These are phyloP conservation scores for Sturmia bella DNA, from an alignment of 2,888 invertebrate genomes.

Conservation along the genomic window DNA sequence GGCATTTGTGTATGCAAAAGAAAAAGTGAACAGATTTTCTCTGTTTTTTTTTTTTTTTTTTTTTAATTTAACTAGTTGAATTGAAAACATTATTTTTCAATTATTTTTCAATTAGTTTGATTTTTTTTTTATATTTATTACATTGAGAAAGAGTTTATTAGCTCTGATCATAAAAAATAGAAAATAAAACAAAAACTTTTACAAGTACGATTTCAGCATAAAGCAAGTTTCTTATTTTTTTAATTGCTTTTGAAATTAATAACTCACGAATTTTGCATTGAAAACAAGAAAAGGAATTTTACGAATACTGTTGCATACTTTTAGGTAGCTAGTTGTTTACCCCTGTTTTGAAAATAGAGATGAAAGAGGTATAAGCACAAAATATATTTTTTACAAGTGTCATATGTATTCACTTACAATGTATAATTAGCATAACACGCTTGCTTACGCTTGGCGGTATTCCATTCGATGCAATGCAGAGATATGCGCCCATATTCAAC, in stretches of 20 bases:
- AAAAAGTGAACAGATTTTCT: background rate
- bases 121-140: background rate
- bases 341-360: slow-evolving; percentile 16
- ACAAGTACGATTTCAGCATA: too few relatives aligned
- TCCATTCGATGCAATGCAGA: slow-evolving; percentile 92
- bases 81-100: slow-evolving; percentile 22
- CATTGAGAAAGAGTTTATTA: too few relatives aligned
- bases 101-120: background rate
- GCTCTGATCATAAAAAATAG: too few relatives aligned
- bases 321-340: slow-evolving; percentile 5
- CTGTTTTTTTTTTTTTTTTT: background rate
- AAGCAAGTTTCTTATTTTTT: too few relatives aligned
- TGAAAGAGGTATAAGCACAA: background rate
- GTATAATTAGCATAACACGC: slow-evolving; percentile 90
- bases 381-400: too few relatives aligned
- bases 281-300: background rate
- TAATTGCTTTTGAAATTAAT: too few relatives aligned
- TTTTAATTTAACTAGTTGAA: too few relatives aligned
- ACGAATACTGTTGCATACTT: slow-evolving; percentile 34
- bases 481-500: slow-evolving; percentile 90
- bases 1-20: slow-evolving; percentile 1
- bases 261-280: too few relatives aligned
- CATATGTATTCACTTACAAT: slow-evolving; percentile 88
- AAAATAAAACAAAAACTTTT: too few relatives aligned
- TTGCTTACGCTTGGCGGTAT: slow-evolving; percentile 91